A percentile compares a stretch with the other conserved stretches of the same genome.
Evolutionary conservation across 1,140 invertebrate genomes (phyloP).

Genomic region (Monochamus saltuarius): DNA sequence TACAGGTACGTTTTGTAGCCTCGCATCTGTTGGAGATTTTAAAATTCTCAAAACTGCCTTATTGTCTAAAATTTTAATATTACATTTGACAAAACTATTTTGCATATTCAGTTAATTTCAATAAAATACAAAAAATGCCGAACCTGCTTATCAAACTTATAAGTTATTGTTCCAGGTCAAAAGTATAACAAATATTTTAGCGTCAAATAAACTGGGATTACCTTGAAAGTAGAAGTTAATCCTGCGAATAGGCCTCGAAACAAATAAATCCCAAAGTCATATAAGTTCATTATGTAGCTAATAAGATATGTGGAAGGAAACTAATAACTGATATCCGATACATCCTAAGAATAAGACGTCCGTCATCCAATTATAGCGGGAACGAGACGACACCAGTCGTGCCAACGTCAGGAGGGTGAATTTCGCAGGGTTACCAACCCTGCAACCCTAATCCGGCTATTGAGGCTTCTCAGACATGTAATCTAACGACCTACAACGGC

Average conservation of each 20-base stretch:
- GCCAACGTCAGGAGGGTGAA: constrained; percentile 20
- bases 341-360: constrained; percentile 34
- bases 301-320: constrained; percentile 25
- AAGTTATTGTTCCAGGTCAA: too few species aligned
- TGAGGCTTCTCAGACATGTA: constrained; percentile 31
- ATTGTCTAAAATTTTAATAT: too few species aligned
- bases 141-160: too few species aligned
- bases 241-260: not conserved
- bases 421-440: constrained; percentile 33
- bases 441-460: constrained; percentile 34
- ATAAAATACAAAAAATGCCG: too few species aligned
- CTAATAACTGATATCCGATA: constrained; percentile 36
- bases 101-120: too few species aligned
- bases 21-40: too few species aligned
- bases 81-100: too few species aligned
- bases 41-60: too few species aligned
- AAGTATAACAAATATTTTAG: too few species aligned
- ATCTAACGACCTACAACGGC: constrained; percentile 20
- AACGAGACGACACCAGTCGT: constrained; percentile 24
- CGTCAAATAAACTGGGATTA: too few species aligned
- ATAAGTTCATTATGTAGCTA: constrained; percentile 33
- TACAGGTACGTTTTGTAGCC: too few species aligned
- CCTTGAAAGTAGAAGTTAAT: not conserved
- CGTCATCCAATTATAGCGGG: constrained; percentile 34
- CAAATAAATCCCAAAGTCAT: constrained; percentile 16